Evolutionary conservation across 1,140 invertebrate genomes (phyloP).

Genomic region (Ceratina australensis): DNA sequence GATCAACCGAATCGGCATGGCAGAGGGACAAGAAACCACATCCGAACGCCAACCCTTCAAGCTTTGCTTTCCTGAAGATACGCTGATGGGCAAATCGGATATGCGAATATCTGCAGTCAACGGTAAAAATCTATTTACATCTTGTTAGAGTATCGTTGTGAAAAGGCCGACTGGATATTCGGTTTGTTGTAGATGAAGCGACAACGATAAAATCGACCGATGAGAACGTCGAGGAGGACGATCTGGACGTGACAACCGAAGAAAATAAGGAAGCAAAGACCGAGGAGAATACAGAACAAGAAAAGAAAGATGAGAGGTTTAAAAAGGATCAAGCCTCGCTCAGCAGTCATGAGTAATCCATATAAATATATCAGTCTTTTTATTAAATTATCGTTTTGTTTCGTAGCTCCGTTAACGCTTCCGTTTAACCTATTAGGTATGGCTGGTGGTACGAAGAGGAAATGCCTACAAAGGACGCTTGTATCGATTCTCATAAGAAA

Average conservation of each 20-base stretch:
- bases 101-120: constrained; percentile 58
- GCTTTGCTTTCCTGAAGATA: constrained; percentile 71
- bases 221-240: no score
- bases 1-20: no score
- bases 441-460: constrained; percentile 74
- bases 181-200: no score
- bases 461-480: constrained; percentile 64
- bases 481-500: constrained; percentile 70
- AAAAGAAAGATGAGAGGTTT: not conserved
- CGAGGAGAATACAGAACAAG: constrained; percentile 54
- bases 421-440: constrained; percentile 60
- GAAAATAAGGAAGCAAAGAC: constrained; percentile 49
- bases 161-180: not conserved
- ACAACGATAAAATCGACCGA: no score
- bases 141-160: not conserved
- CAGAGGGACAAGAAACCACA: no score
- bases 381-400: not conserved
- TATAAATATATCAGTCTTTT: not conserved
- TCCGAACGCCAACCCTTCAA: constrained; percentile 61
- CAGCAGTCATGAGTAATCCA: constrained; percentile 70
- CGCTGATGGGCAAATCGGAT: constrained; percentile 68
- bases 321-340: constrained; percentile 56
- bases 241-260: not conserved
- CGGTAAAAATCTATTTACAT: constrained; percentile 57
- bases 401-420: not conserved